These are phyloP conservation scores for Pachypeltis micranthus DNA, from an alignment of 1,140 invertebrate genomes.

Conservation along the genomic window DNA sequence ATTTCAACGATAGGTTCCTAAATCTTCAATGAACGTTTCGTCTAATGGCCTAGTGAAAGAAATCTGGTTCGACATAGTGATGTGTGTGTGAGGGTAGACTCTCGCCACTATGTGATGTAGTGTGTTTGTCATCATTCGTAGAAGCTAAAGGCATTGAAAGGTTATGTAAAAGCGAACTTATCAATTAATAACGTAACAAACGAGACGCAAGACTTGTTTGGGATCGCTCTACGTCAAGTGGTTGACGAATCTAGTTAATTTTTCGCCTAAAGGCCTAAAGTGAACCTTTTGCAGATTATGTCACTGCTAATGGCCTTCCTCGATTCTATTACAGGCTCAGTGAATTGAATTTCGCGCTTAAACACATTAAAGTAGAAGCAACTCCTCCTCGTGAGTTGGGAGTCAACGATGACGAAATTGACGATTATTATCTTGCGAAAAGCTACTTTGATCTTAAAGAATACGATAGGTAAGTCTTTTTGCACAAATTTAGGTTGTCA, in stretches of 20 bases:
- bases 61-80: too few species aligned
- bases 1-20: too few species aligned
- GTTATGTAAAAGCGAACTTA: neutral
- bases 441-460: constrained; percentile 86
- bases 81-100: too few species aligned
- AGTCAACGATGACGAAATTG: constrained; percentile 45
- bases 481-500: too few species aligned
- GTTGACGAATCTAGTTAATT: neutral
- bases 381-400: constrained; percentile 33
- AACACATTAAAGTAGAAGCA: constrained; percentile 46
- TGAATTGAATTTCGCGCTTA: constrained; percentile 66
- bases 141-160: too few species aligned
- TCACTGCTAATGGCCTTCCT: neutral
- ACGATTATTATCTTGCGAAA: constrained; percentile 63
- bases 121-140: too few species aligned
- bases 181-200: neutral
- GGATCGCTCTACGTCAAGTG: neutral
- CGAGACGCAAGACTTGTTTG: neutral
- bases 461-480: constrained; percentile 50
- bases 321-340: constrained; percentile 46
- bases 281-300: neutral
- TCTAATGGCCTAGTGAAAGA: too few species aligned
- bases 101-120: too few species aligned
- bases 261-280: neutral
- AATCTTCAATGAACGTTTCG: too few species aligned